Conservation (phyloP, 2,888 invertebrate genomes). For the Heliconius hortense region DNA sequence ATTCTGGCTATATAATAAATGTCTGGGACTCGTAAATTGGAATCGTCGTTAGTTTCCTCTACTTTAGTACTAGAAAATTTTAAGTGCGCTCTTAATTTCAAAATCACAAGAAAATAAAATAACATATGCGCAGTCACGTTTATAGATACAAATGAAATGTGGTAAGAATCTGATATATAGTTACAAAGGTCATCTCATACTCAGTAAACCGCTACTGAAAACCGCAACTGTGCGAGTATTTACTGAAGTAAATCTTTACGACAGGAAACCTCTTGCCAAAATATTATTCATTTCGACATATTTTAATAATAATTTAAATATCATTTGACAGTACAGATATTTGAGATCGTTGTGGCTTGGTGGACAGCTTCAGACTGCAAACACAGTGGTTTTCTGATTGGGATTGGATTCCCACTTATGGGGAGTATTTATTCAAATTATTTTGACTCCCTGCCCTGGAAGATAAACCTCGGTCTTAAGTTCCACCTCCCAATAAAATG, state of each 20-base stretch:
- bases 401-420: neutral
- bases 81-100: constrained; percentile 10
- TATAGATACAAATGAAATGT: constrained; percentile 25
- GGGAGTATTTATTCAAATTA: no score
- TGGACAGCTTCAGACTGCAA: neutral
- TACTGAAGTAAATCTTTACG: constrained; percentile 40
- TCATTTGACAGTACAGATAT: constrained; percentile 25
- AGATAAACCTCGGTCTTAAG: no score
- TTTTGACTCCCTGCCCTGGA: no score
- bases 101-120: constrained; percentile 26
- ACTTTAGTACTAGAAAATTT: neutral
- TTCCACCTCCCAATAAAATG: no score
- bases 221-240: constrained; percentile 30
- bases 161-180: constrained; percentile 37
- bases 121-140: constrained; percentile 9
- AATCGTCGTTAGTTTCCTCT: neutral
- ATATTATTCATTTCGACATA: constrained; percentile 28
- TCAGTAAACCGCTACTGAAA: constrained; percentile 39
- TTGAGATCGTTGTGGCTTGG: neutral
- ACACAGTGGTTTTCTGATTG: neutral
- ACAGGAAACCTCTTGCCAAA: constrained; percentile 39
- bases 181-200: constrained; percentile 41
- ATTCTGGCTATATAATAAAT: neutral
- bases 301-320: constrained; percentile 29
- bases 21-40: neutral